phyloP scores from a whole-genome alignment of 1,140 invertebrate species.

The Andrena cerasifolii region DNA sequence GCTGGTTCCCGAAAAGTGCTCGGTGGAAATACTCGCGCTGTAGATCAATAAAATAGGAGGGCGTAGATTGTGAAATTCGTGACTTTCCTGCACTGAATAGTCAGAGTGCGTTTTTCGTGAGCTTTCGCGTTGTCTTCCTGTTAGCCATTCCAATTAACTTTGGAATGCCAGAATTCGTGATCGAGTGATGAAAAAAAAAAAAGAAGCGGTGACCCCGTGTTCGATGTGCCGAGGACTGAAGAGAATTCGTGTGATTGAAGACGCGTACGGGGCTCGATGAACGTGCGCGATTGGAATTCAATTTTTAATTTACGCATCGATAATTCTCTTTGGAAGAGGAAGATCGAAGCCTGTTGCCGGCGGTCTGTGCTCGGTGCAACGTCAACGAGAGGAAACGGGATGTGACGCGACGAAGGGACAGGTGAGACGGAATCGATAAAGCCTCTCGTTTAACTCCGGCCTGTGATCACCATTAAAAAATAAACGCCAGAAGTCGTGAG shows the following conservation, averaged over 20 bases:
- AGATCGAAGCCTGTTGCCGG: background rate
- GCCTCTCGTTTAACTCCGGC: background rate
- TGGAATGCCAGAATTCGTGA: no score
- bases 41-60: no score
- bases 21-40: no score
- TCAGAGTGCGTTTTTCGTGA: no score
- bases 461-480: constrained; percentile 16
- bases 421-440: constrained; percentile 35
- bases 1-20: no score
- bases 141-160: no score
- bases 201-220: background rate
- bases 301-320: constrained; percentile 38
- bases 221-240: background rate
- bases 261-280: no score
- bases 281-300: constrained; percentile 9
- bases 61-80: no score
- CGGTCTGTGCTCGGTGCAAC: background rate
- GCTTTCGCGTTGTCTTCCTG: no score
- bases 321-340: background rate
- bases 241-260: background rate
- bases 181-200: background rate
- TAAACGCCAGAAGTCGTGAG: constrained; percentile 35
- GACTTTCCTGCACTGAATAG: no score
- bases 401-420: constrained; percentile 8
- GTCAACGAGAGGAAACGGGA: background rate